Conservation (phyloP, 2,888 invertebrate genomes). For the Dryadula phaetusa region DNA sequence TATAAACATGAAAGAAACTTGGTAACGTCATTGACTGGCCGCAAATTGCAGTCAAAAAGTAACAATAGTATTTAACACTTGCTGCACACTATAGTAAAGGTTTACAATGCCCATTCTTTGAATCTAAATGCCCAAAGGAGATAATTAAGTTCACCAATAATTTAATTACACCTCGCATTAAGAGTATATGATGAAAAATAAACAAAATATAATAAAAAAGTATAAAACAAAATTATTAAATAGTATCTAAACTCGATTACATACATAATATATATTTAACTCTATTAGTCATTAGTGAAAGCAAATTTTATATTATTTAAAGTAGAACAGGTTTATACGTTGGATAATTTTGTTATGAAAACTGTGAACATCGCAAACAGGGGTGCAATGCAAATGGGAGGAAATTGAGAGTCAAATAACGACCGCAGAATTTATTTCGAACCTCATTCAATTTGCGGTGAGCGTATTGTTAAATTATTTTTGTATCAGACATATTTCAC, state of each 20-base stretch:
- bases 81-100: conserved; percentile 73
- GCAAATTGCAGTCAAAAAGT: conserved; percentile 71
- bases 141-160: conserved; percentile 46
- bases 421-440: conserved; percentile 80
- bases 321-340: conserved; percentile 35
- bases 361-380: conserved; percentile 71
- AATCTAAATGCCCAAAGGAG: conserved; percentile 64
- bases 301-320: not conserved
- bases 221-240: not conserved
- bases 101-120: conserved; percentile 71
- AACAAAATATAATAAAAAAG: not conserved
- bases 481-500: conserved; percentile 63
- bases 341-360: conserved; percentile 64
- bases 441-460: conserved; percentile 81
- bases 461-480: conserved; percentile 79
- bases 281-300: not conserved
- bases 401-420: conserved; percentile 75
- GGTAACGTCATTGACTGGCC: conserved; percentile 75
- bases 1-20: conserved; percentile 55
- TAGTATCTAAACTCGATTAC: not conserved
- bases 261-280: not conserved
- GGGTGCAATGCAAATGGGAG: conserved; percentile 71
- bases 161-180: no score
- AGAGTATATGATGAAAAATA: no score
- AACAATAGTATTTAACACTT: conserved; percentile 83